These are phyloP conservation scores for Mustelus asterias DNA, from an alignment of 2,113 vertebrate genomes.

Conservation along the genomic window DNA sequence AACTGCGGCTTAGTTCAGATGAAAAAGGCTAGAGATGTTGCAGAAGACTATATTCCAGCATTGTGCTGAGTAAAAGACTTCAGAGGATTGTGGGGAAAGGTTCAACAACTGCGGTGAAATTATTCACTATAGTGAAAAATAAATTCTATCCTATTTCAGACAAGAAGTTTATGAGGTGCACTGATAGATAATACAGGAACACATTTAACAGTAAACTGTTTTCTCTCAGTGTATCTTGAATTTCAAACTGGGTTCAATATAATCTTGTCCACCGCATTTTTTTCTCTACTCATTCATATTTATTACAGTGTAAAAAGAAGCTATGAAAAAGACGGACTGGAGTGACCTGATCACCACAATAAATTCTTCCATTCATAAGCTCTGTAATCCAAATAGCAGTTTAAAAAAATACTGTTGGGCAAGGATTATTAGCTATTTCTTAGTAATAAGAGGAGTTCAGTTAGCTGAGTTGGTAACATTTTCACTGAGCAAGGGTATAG, in stretches of 20 bases:
- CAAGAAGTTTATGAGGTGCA: constrained; percentile 52
- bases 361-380: constrained; percentile 7
- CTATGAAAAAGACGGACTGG: neutral
- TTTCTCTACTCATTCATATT: constrained; percentile 23
- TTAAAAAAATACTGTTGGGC: neutral
- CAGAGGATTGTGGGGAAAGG: neutral
- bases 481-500: neutral
- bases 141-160: constrained; percentile 48
- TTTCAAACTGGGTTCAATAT: constrained; percentile 16
- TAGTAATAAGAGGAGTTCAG: neutral
- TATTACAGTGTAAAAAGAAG: constrained; percentile 2
- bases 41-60: neutral
- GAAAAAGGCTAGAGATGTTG: neutral
- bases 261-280: neutral
- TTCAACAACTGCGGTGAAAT: constrained; percentile 44
- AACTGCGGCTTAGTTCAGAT: neutral
- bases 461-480: neutral
- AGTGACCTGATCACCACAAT: constrained; percentile 27
- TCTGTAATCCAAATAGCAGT: neutral
- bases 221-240: constrained; percentile 13
- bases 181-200: constrained; percentile 52
- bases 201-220: constrained; percentile 17
- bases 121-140: constrained; percentile 48
- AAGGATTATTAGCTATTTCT: constrained; percentile 28
- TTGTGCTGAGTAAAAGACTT: neutral